Evolutionary conservation across 2,113 vertebrate genomes (phyloP).

Genomic region (Megaceryle maxima): DNA sequence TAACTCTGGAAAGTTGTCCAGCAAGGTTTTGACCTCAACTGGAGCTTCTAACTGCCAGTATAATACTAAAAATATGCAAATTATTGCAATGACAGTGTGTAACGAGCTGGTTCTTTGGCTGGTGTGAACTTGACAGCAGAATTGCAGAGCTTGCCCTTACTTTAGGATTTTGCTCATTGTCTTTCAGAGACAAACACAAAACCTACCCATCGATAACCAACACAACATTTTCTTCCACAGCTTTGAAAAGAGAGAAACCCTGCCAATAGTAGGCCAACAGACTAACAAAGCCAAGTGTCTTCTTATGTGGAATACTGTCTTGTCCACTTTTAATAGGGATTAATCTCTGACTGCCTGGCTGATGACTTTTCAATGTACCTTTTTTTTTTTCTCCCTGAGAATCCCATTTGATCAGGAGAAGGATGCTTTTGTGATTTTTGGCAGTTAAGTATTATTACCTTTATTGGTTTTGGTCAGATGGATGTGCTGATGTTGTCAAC

Average conservation of each 20-base stretch:
- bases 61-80: not conserved
- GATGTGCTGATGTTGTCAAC: not conserved
- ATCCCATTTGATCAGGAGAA: not conserved
- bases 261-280: not conserved
- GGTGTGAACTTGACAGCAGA: not conserved
- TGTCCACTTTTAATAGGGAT: accelerated
- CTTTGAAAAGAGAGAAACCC: not conserved
- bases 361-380: accelerated
- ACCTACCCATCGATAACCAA: not conserved
- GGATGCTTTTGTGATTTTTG: accelerated
- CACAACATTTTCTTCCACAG: not conserved
- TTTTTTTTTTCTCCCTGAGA: not conserved
- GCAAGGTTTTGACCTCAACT: not conserved
- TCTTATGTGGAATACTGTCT: not conserved
- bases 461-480: not conserved
- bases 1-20: not conserved
- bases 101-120: not conserved
- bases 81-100: not conserved
- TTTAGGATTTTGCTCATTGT: not conserved
- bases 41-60: not conserved
- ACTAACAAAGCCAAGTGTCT: not conserved
- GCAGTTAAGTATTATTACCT: not conserved
- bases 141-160: no score
- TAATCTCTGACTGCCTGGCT: not conserved
- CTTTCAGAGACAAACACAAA: not conserved